These are phyloP conservation scores for Percopsis omiscomaycus DNA, from an alignment of 2,797 vertebrate species.

Conservation along the genomic window DNA sequence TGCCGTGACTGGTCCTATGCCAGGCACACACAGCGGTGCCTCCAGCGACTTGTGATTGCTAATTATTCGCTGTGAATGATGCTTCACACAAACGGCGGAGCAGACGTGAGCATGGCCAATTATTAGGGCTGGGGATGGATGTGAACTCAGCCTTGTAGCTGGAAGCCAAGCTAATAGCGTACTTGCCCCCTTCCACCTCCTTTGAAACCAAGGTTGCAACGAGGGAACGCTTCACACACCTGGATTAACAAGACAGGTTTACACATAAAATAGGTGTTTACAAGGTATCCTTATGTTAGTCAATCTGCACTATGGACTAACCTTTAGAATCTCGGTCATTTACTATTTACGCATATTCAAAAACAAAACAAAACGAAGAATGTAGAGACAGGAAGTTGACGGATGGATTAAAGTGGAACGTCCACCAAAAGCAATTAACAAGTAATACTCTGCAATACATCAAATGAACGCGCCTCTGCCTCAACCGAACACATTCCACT, in stretches of 20 bases:
- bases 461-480: not conserved
- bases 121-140: constrained; percentile 44
- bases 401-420: not conserved
- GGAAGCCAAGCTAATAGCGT: constrained; percentile 35
- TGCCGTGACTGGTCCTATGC: constrained; percentile 62
- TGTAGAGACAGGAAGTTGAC: constrained; percentile 3
- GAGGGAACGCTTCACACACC: constrained; percentile 16
- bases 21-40: constrained; percentile 57
- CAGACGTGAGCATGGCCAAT: constrained; percentile 63
- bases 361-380: constrained; percentile 13
- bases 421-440: constrained; percentile 2
- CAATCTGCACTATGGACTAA: constrained; percentile 18
- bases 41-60: constrained; percentile 64
- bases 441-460: not conserved
- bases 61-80: constrained; percentile 76
- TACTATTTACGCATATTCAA: constrained; percentile 3
- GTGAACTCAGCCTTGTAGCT: constrained; percentile 45
- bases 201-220: constrained; percentile 24
- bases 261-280: not conserved
- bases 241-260: constrained; percentile 8
- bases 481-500: constrained; percentile 12
- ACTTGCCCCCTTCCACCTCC: constrained; percentile 28
- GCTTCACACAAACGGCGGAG: constrained; percentile 67
- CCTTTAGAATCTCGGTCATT: constrained; percentile 24
- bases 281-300: constrained; percentile 25